Base-by-base conservation (phyloP, 2,888 invertebrate species). In the Leucoma salicis region DNA sequence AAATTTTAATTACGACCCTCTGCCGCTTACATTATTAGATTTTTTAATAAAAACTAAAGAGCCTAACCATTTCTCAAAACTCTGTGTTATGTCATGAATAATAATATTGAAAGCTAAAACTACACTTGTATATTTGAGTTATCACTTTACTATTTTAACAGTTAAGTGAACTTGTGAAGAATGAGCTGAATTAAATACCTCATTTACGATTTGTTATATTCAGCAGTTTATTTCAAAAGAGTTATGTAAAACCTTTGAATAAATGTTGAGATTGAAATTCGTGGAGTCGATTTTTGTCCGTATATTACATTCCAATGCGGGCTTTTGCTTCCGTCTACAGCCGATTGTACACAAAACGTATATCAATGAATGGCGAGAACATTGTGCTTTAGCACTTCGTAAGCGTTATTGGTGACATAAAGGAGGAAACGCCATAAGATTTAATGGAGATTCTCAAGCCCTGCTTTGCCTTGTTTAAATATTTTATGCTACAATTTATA, bases 241-340 rank as follows among this genome's bases (percentile, higher is more conserved):
- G n/a, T 66, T 51, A 66, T 57, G 53, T 58, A 53, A 55, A 70
- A 63, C 63, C 66, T 65, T 65, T 49, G 37, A 45, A 58, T 54
- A 39, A 61, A 65, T 59, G 59, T 58, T 65, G 58, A 63, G 65
- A 62, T 68, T 67, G 50, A 73, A 70, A 57, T 66, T 67, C 69
- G 60, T 72, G 68, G 62, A 63, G 66, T 64, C 66, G 57, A 57
- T 59, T 57, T 53, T 70, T 66, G 47, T 46, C 41, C 44, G 42
- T 46, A 46, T 4, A 21, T 21, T 21, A 21, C 8, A 21, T 10
- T 53, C n/a, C 41, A 31, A 27, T 31, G 33, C 31, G 36, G 28
- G 21, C 34, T 29, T 45, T 33, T 31, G 16, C 15, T 10, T 39
- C 27, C 8, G n/a, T 5, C 12, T 27, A 27, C 27, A 3, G 11